Evolutionary conservation across 2,113 vertebrate species (phyloP), one percentile per base, ranked within the genome.

Genomic region (Varanus komodoensis): DNA sequence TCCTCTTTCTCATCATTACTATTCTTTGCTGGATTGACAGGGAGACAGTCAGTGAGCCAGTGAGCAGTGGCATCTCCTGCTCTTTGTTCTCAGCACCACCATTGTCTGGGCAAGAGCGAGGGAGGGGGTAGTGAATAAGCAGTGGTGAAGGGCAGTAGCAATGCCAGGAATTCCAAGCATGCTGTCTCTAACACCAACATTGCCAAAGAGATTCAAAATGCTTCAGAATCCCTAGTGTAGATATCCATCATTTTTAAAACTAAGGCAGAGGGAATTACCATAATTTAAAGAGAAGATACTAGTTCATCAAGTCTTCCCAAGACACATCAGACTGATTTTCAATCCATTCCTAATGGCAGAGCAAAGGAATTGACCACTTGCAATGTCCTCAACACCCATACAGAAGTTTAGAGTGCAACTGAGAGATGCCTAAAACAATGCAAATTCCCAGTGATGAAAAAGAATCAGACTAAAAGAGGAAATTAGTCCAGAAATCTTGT

Each of bases 381-480:
- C 89, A 75, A 86, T 94, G 90, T 96, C 92, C 71, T 93, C 85
- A 89, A 93, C 87, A 94, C 11, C 84, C 84, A 25, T 57, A 91
- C 94, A 90, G 95, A 64, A 0, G 25, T 92, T 74, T 89, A 91
- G 86, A 91, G 75, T 86, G 88, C 95, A 96, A 96, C 91, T 92
- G 79, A 89, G 23, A 92, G 82, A 95, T 94, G 38, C 91, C 87
- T 89, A 15, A 73, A 90, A 73, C 89, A 87, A 44, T 93, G 54
- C 84, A 95, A 94, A 94, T 94, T 95, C 61, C 84, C 67, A 91
- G 57, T 85, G 85, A 95, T 93, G 86, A 96, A 96, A 93, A 90
- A 71, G 8, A 86, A 89, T 95, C 84, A 91, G 91, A 95, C 95
- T 93, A 87, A 93, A 64, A 94, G 91, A 95, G 92, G 94, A 94